These are phyloP conservation scores for Stenotaenia linearis DNA, from an alignment of 2,888 invertebrate genomes.

Conservation along the genomic window DNA sequence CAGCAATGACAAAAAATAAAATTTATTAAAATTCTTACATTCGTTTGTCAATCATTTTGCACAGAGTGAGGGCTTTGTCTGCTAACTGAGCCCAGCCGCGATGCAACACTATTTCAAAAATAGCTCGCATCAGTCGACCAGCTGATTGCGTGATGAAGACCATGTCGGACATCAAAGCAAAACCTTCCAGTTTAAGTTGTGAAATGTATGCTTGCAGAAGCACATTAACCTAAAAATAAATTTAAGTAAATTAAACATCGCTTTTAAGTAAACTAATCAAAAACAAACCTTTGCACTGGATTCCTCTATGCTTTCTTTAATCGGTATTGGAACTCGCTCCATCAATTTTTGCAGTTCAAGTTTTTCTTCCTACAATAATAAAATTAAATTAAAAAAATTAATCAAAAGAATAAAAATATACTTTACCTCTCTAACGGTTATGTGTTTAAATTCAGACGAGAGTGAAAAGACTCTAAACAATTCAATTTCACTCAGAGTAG, in stretches of 20 bases:
- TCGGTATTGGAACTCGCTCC: conserved; percentile 94
- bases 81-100: conserved; percentile 96
- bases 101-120: conserved; percentile 90
- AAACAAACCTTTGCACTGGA: conserved; percentile 73
- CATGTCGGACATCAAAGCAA: conserved; percentile 99
- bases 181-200: conserved; percentile 94
- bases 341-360: conserved; percentile 92
- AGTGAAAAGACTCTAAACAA: conserved; percentile 94
- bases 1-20: not conserved
- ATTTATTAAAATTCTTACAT: conserved; percentile 56
- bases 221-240: conserved; percentile 62
- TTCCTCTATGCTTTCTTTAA: conserved; percentile 97
- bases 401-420: conserved; percentile 28
- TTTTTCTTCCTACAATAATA: conserved; percentile 93
- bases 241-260: not conserved
- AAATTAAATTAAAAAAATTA: conserved; percentile 35
- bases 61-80: conserved; percentile 88
- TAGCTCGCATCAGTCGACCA: conserved; percentile 85
- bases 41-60: conserved; percentile 97
- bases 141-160: conserved; percentile 98
- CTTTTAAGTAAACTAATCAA: not conserved
- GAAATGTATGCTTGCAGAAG: conserved; percentile 96
- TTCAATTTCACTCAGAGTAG: conserved; percentile 95
- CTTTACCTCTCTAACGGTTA: conserved; percentile 72
- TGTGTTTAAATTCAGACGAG: conserved; percentile 91